These are phyloP conservation scores for Yponomeuta sedellus DNA, from an alignment of 2,888 invertebrate genomes.

Conservation along the genomic window DNA sequence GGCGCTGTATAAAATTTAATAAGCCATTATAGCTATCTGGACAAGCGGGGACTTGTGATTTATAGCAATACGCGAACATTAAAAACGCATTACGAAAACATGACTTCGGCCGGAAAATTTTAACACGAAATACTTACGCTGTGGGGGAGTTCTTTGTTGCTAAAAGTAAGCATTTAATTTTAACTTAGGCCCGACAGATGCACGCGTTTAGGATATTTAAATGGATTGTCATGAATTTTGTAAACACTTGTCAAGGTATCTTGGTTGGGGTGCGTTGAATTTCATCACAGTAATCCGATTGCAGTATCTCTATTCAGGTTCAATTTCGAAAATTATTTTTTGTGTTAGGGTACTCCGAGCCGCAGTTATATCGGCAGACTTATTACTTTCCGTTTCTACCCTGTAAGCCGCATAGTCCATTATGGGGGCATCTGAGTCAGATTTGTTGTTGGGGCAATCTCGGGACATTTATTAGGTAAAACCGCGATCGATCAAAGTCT, in stretches of 20 bases:
- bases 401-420: constrained; percentile 32
- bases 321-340: background rate
- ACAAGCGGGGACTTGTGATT: constrained; percentile 69
- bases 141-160: constrained; percentile 46
- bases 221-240: too few relatives aligned
- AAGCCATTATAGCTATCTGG: constrained; percentile 75
- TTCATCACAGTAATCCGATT: too few relatives aligned
- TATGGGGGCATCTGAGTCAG: constrained; percentile 41
- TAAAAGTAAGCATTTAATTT: background rate
- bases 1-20: constrained; percentile 49
- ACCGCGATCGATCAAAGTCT: constrained; percentile 70
- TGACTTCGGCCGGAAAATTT: constrained; percentile 70
- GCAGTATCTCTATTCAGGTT: too few relatives aligned
- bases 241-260: too few relatives aligned
- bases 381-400: background rate
- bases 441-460: constrained; percentile 40
- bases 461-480: constrained; percentile 65
- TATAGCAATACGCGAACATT: constrained; percentile 76
- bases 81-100: constrained; percentile 76
- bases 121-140: constrained; percentile 53
- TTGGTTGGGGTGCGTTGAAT: too few relatives aligned
- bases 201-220: too few relatives aligned
- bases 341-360: background rate
- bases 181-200: background rate
- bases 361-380: background rate